Evolutionary conservation across 2,113 vertebrate genomes (phyloP).

Genomic region (Campylomormyrus tamandua): DNA sequence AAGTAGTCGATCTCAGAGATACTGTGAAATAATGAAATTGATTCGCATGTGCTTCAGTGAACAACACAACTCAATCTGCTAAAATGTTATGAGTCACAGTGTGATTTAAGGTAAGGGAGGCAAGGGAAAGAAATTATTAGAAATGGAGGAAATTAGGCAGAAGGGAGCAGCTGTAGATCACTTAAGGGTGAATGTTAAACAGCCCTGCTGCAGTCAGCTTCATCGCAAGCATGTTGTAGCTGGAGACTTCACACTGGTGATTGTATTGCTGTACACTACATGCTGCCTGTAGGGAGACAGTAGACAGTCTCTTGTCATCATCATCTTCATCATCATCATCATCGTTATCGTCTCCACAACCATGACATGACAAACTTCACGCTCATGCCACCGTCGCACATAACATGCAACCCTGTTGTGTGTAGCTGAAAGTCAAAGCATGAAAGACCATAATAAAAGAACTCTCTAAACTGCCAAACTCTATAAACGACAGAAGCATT

Average conservation of each 20-base stretch:
- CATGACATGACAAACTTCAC: not conserved
- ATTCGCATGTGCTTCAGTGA: not conserved
- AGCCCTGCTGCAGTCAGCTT: not conserved
- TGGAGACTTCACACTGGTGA: not conserved
- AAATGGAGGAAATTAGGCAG: not conserved
- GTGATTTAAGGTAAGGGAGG: not conserved
- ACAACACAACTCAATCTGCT: not conserved
- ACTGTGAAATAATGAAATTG: not conserved
- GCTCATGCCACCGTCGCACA: not conserved
- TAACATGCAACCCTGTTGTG: not conserved
- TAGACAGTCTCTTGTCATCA: not conserved
- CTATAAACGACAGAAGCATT: not conserved
- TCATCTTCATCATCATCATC: not conserved
- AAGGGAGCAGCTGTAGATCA: not conserved
- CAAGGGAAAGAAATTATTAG: not conserved
- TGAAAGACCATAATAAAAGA: not conserved
- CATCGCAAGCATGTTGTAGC: not conserved
- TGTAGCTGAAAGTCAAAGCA: constrained; percentile 6
- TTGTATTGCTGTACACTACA: not conserved
- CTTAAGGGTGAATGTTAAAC: not conserved
- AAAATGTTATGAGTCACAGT: not conserved
- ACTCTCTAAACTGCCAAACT: not conserved
- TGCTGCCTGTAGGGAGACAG: not conserved
- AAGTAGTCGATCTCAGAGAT: not conserved
- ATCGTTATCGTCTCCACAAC: not conserved